Evolutionary conservation across 2,888 invertebrate genomes (phyloP).

Genomic region (Agapostemon virescens): DNA sequence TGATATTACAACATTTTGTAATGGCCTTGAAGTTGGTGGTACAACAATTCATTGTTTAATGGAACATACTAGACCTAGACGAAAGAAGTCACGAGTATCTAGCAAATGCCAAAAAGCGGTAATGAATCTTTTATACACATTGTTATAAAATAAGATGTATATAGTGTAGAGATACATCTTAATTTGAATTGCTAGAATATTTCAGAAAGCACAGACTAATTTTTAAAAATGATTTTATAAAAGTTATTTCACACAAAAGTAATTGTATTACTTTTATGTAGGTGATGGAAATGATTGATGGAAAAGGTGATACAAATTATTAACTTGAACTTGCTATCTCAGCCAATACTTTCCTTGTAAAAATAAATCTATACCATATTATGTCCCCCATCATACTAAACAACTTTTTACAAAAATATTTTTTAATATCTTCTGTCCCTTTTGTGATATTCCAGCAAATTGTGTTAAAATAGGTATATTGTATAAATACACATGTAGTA

Average conservation of each 20-base stretch:
- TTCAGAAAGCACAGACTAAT: too few species aligned
- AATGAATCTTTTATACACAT: conserved; percentile 60
- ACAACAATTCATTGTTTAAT: conserved; percentile 97
- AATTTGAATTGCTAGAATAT: too few species aligned
- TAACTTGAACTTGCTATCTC: background rate
- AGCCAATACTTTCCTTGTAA: too few species aligned
- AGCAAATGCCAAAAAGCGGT: conserved; percentile 88
- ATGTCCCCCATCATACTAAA: background rate
- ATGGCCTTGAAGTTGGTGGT: conserved; percentile 89
- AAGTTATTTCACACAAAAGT: too few species aligned
- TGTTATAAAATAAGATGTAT: background rate
- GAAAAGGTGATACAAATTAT: too few species aligned
- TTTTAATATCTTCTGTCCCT: background rate
- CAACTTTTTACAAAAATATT: too few species aligned
- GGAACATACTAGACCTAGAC: conserved; percentile 89
- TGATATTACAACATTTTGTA: conserved; percentile 90
- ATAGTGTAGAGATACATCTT: background rate
- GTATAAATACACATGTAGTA: background rate
- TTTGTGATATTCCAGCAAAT: background rate
- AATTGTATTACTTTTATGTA: too few species aligned
- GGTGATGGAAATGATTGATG: too few species aligned
- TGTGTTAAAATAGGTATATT: background rate
- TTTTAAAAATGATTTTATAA: background rate
- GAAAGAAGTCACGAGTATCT: conserved; percentile 85
- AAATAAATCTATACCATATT: too few species aligned